Conservation (phyloP, 2,797 vertebrate genomes). For the Melanotaenia pygmaea region DNA sequence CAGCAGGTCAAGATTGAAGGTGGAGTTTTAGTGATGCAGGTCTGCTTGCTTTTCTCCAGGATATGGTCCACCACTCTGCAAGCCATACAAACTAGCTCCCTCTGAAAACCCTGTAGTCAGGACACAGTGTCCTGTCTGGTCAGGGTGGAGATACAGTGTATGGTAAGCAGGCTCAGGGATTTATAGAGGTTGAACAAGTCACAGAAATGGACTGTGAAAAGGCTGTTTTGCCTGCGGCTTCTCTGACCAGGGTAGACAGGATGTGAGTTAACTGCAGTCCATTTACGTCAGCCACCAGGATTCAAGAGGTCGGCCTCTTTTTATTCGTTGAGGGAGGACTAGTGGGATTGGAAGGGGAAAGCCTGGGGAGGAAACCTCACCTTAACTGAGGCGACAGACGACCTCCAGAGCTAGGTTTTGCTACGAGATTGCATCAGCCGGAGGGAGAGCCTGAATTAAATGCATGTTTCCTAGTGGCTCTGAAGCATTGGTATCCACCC, state of each 20-base stretch:
- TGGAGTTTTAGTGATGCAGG: slow-evolving; percentile 8
- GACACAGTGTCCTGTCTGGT: slow-evolving; percentile 41
- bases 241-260: slow-evolving; percentile 70
- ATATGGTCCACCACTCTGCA: slow-evolving; percentile 25
- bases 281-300: slow-evolving; percentile 71
- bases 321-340: slow-evolving; percentile 40
- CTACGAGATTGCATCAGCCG: slow-evolving; percentile 76
- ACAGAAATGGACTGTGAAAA: slow-evolving; percentile 16
- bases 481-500: slow-evolving; percentile 40
- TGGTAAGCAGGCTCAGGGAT: slow-evolving; percentile 14
- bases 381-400: slow-evolving; percentile 61
- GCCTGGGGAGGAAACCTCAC: slow-evolving; percentile 71
- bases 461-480: slow-evolving; percentile 39
- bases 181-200: slow-evolving; percentile 27
- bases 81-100: slow-evolving; percentile 30
- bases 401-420: slow-evolving; percentile 70
- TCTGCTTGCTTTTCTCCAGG: slow-evolving; percentile 32
- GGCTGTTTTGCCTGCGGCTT: slow-evolving; percentile 52
- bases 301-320: slow-evolving; percentile 65
- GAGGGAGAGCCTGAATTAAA: slow-evolving; percentile 41
- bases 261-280: slow-evolving; percentile 72
- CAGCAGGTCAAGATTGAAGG: slow-evolving; percentile 25
- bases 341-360: background rate
- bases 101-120: slow-evolving; percentile 35
- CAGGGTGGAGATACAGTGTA: slow-evolving; percentile 28